phyloP scores from a whole-genome alignment of 2,797 vertebrate genomes.

The Carduelis carduelis region DNA sequence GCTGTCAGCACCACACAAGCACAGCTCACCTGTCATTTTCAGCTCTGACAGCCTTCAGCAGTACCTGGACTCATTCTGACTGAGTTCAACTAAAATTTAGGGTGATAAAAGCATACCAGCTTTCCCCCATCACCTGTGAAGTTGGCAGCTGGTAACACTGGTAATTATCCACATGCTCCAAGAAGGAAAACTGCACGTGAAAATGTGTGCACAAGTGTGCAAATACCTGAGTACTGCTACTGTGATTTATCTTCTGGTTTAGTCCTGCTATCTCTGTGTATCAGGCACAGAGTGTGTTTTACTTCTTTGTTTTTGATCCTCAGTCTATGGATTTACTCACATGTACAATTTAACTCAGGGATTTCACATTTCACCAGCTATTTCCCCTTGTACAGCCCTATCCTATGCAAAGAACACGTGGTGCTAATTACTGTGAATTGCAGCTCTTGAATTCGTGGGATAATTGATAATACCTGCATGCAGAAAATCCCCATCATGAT shows the following conservation, averaged over 20 bases:
- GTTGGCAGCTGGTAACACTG: background rate
- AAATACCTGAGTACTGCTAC: background rate
- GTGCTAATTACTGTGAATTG: constrained; percentile 12
- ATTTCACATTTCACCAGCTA: background rate
- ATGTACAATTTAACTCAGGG: background rate
- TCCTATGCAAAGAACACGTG: background rate
- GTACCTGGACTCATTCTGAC: background rate
- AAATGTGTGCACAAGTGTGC: background rate
- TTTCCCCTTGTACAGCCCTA: background rate
- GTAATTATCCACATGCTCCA: background rate
- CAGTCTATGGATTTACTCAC: background rate
- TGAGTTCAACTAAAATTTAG: background rate
- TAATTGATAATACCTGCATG: constrained; percentile 61
- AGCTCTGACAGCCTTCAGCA: background rate
- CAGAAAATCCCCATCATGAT: constrained; percentile 48
- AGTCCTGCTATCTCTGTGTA: background rate
- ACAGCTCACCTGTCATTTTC: background rate
- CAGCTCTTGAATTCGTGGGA: constrained; percentile 18
- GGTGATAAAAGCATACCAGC: background rate
- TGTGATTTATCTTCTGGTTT: background rate
- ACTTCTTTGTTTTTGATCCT: background rate
- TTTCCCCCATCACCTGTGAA: background rate
- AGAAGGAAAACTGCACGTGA: background rate
- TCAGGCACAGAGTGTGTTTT: background rate
- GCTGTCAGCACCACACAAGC: background rate